Base-by-base conservation (phyloP, 2,113 vertebrate species). In the Anguilla rostrata region DNA sequence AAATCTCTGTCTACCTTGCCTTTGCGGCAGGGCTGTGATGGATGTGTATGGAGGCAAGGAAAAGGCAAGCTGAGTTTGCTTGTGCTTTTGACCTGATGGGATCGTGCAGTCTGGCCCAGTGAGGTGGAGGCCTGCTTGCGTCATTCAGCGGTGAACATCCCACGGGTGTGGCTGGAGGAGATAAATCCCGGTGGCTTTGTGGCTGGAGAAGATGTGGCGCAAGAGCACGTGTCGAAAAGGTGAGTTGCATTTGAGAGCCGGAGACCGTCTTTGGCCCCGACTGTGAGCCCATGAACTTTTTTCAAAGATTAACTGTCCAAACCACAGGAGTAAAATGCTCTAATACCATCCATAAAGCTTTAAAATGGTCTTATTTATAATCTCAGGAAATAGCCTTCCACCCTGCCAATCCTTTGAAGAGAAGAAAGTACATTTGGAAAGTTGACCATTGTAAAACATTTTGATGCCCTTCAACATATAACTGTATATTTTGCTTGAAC, bases 171-270 rank as follows among this genome's bases (percentile, higher is more conserved):
- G 57, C 34, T 87, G 78, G 84, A 85, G 82, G 84, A 92, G 91
- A 93, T 92, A 91, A 92, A 40, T 66, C 84, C 88, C 84, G 1
- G 16, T 81, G 86, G 89, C 85, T 84, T 83, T 75, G 86, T 86
- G 86, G 41, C 83, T 20, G 5, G 78, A 75, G 85, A 87, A 80
- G 84, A 39, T 9, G 11, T 16, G 22, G 81, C 78, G 85, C 85
- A 89, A 82, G 15, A 85, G 84, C 63, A 88, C 75, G 85, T 85
- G 84, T 81, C 90, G 91, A 93, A 92, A 92, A 91, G 87, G 53
- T 81, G 0, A 71, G 87, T 83, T 86, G 90, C 90, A 88, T 87
- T 87, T 89, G 88, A 92, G 88, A 84, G 86, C 89, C 63, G 80
- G 89, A 89, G 89, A 91, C 88, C 88, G 53, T 85, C 86, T 85